Evolutionary conservation across 2,888 invertebrate genomes (phyloP).

Genomic region (Lissocephala sabroskyi): DNA sequence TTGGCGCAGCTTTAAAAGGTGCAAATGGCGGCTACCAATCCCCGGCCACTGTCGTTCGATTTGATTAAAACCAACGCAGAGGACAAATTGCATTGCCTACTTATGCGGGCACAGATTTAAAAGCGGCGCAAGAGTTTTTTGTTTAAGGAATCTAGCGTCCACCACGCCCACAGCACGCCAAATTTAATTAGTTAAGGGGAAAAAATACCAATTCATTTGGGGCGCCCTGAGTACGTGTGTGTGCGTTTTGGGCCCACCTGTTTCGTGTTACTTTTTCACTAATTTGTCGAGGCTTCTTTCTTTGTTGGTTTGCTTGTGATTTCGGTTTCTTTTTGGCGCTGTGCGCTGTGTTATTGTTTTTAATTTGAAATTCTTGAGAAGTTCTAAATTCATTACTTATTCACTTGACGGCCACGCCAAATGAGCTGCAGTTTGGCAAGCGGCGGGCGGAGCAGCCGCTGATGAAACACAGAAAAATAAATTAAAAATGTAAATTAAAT

Average conservation of each 20-base stretch:
- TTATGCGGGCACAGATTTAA: too few relatives aligned
- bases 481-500: slow-evolving; percentile 70
- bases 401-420: slow-evolving; percentile 55
- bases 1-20: slow-evolving; percentile 62
- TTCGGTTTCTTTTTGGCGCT: slow-evolving; percentile 15
- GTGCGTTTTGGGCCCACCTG: slow-evolving; percentile 32
- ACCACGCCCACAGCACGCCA: too few relatives aligned
- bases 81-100: too few relatives aligned
- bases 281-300: slow-evolving; percentile 49
- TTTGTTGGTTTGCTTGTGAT: slow-evolving; percentile 6
- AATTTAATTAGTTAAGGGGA: slow-evolving; percentile 50
- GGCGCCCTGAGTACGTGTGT: neutral
- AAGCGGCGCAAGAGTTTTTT: too few relatives aligned
- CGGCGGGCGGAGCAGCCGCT: neutral
- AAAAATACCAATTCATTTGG: slow-evolving; percentile 10
- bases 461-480: slow-evolving; percentile 37
- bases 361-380: slow-evolving; percentile 67
- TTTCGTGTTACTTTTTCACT: slow-evolving; percentile 39
- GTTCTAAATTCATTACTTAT: slow-evolving; percentile 68
- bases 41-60: slow-evolving; percentile 6
- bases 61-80: too few relatives aligned
- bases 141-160: too few relatives aligned
- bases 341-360: slow-evolving; percentile 62
- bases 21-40: slow-evolving; percentile 58
- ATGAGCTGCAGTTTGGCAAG: slow-evolving; percentile 8